Conservation (phyloP, 2,797 vertebrate species). For the Sarcoramphus papa region DNA sequence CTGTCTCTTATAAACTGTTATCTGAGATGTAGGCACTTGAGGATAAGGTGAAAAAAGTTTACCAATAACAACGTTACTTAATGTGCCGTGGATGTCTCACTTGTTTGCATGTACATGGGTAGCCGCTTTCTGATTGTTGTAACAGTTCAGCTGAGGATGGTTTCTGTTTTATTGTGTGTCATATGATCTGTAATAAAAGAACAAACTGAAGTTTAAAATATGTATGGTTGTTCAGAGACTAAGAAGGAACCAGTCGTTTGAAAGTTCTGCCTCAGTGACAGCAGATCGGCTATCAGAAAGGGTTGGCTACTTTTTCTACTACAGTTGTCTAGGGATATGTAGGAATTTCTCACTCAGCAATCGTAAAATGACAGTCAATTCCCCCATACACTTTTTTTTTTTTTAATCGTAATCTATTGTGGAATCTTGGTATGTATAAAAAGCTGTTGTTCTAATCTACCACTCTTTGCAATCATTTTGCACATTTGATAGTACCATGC, state of each 20-base stretch:
- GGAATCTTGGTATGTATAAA: background rate
- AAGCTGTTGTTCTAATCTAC: background rate
- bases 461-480: background rate
- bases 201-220: background rate
- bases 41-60: background rate
- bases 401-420: background rate
- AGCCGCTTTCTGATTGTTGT: background rate
- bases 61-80: background rate
- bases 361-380: background rate
- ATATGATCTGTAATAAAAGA: background rate
- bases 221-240: rapidly evolving
- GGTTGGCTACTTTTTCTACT: background rate
- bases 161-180: background rate
- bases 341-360: background rate
- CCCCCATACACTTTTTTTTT: background rate
- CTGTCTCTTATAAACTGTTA: background rate
- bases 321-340: background rate
- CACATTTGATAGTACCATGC: background rate
- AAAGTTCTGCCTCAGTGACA: background rate
- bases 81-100: background rate
- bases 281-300: background rate
- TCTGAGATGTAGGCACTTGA: background rate
- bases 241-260: background rate
- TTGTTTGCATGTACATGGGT: background rate
- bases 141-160: background rate